A percentile compares a stretch with the other conserved stretches of the same genome.
phyloP scores from a whole-genome alignment of 2,797 vertebrate species.

The Pitangus sulphuratus region DNA sequence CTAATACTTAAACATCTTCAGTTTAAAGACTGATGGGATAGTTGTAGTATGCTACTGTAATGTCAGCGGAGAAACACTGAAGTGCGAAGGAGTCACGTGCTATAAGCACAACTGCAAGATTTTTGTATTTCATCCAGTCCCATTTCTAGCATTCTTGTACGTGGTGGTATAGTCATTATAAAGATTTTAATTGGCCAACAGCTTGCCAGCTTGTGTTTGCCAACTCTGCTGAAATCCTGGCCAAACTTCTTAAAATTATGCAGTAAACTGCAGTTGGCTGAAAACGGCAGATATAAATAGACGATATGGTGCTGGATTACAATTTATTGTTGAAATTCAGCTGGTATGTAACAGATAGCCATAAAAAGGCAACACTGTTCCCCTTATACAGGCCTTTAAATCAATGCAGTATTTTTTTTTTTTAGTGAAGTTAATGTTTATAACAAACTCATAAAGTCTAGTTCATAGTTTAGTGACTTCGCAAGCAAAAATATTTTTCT shows the following conservation, averaged over 20 bases:
- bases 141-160: neutral
- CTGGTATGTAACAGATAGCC: neutral
- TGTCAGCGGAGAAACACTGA: neutral
- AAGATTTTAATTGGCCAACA: slow-evolving; percentile 10
- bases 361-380: slow-evolving; percentile 12
- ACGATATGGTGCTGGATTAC: slow-evolving; percentile 50
- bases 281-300: slow-evolving; percentile 14
- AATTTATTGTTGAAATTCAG: slow-evolving; percentile 38
- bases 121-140: neutral
- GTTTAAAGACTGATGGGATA: neutral
- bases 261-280: slow-evolving; percentile 35
- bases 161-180: neutral
- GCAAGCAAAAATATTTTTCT: neutral
- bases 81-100: fast-evolving
- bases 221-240: slow-evolving; percentile 17
- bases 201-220: slow-evolving; percentile 30
- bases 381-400: neutral
- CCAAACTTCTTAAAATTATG: neutral
- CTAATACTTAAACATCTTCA: neutral
- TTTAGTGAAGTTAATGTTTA: slow-evolving; percentile 8
- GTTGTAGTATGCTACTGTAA: neutral
- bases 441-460: neutral
- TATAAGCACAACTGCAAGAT: neutral
- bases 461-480: neutral
- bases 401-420: neutral